Percentiles rank a stretch among this genome's conserved stretches.
Evolutionary conservation across 2,797 vertebrate genomes (phyloP).

Genomic region (Poeciliopsis gracilis): DNA sequence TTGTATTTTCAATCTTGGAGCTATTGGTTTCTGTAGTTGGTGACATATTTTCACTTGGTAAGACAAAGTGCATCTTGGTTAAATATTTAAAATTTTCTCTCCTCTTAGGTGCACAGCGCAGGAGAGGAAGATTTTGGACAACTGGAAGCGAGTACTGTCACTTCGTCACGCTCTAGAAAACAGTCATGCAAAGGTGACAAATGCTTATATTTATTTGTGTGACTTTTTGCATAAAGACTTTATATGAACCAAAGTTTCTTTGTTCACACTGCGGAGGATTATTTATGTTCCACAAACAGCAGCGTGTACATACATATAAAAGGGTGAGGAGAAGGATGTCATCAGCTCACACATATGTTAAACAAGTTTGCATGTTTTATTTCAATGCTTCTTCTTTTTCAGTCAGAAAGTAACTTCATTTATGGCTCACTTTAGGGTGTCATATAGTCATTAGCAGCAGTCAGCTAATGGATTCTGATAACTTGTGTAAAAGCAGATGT

Average conservation of each 20-base stretch:
- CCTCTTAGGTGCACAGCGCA: slow-evolving; percentile 77
- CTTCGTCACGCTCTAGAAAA: slow-evolving; percentile 37
- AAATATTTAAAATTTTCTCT: slow-evolving; percentile 3
- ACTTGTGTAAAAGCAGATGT: not conserved
- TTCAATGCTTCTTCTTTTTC: not conserved
- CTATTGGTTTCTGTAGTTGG: not conserved
- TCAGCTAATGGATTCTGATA: not conserved
- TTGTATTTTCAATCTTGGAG: not conserved
- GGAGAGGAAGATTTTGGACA: slow-evolving; percentile 77
- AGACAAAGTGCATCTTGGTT: not conserved
- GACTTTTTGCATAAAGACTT: slow-evolving; percentile 1
- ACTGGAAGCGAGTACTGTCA: slow-evolving; percentile 43
- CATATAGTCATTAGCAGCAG: not conserved
- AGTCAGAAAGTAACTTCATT: not conserved
- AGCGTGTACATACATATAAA: not conserved
- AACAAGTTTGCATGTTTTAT: not conserved
- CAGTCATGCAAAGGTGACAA: slow-evolving; percentile 66
- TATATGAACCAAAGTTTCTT: not conserved
- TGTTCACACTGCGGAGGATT: not conserved
- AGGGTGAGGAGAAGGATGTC: slow-evolving; percentile 9
- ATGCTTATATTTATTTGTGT: not conserved
- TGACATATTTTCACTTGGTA: not conserved
- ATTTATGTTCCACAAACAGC: not conserved
- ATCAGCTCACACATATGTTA: not conserved
- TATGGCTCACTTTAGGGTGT: not conserved